A percentile compares a stretch with the other conserved stretches of the same genome.
Conservation (phyloP, 2,888 invertebrate genomes). For the Leucophenga montana region DNA sequence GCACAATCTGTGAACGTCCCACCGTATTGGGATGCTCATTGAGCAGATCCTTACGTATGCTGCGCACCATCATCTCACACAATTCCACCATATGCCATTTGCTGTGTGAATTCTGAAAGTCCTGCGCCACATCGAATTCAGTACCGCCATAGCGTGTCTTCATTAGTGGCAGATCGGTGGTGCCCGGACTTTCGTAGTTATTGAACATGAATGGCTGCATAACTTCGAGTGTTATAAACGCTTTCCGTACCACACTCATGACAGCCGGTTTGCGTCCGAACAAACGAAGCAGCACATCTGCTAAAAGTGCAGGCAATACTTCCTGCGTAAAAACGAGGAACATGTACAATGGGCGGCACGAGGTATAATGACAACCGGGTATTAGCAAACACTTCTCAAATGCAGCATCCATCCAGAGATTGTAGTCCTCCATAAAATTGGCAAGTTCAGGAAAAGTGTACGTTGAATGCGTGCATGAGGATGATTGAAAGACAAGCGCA, state of each 20-base stretch:
- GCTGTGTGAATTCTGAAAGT: slow-evolving; percentile 12
- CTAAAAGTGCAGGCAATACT: slow-evolving; percentile 55
- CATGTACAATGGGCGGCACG: slow-evolving; percentile 46
- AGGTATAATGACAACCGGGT: slow-evolving; percentile 55
- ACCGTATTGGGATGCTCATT: slow-evolving; percentile 54
- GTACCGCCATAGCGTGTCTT: slow-evolving; percentile 46
- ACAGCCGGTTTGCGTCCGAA: slow-evolving; percentile 52
- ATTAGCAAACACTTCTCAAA: slow-evolving; percentile 50
- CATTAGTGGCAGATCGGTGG: slow-evolving; percentile 43
- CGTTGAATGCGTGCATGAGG: slow-evolving; percentile 49
- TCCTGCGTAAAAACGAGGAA: slow-evolving; percentile 55
- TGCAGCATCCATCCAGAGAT: slow-evolving; percentile 47
- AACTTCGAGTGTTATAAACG: slow-evolving; percentile 49
- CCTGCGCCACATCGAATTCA: slow-evolving; percentile 46
- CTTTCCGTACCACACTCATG: slow-evolving; percentile 54
- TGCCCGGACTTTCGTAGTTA: slow-evolving; percentile 54
- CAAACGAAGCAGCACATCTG: slow-evolving; percentile 49
- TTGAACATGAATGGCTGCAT: slow-evolving; percentile 62
- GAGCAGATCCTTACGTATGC: slow-evolving; percentile 53
- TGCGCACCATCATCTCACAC: slow-evolving; percentile 46
- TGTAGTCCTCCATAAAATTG: slow-evolving; percentile 40
- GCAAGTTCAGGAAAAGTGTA: slow-evolving; percentile 50
- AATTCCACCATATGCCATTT: slow-evolving; percentile 3
- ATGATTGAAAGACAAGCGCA: slow-evolving; percentile 50
- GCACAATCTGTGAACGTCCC: slow-evolving; percentile 40